Evolutionary conservation across 2,113 vertebrate species (phyloP), one percentile per base, ranked within the genome.

Genomic region (Polypterus bichir): DNA sequence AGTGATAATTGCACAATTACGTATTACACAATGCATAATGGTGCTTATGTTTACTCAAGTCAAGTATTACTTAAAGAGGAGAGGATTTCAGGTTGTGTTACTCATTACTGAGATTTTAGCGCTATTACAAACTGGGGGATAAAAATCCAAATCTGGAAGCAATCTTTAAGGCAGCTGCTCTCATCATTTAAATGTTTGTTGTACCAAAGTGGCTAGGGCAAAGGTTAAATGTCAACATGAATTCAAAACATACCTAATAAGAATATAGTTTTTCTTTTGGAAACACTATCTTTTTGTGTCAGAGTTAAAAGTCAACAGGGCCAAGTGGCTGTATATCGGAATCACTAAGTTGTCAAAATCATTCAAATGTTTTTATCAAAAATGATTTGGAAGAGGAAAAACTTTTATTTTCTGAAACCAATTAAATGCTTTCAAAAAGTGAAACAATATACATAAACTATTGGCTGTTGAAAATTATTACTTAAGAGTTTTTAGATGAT

Each of bases 141-240:
- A 47, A 4, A 5, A 7, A 54, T 9, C 9, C 9, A 59, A 79
- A 79, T 88, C 88, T 92, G 90, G 89, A 91, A 92, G 68, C 84
- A 89, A 91, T 91, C 87, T 79, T 70, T 52, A 48, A 68, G 74
- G 76, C 82, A 86, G 82, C 81, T 78, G 80, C 79, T 83, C 82
- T 89, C 88, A 88, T 87, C 86, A 87, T 79, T 81, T 81, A 79
- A 79, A 74, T 88, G 85, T 89, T 88, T 89, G 88, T 88, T 86
- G 80, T 82, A 81, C 87, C 77, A 86, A 84, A 89, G 84, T 82
- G 80, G 70, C 66, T 70, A 74, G 86, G 85, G 83, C 86, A 87
- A 81, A 81, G 86, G 87, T 74, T 77, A 82, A 79, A 80, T 68
- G 11, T 80, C 83, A 84, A 70, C 73, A 70, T 68, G 66, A 76